Conservation (phyloP, 2,888 invertebrate species). For the Lydus trimaculatus region DNA sequence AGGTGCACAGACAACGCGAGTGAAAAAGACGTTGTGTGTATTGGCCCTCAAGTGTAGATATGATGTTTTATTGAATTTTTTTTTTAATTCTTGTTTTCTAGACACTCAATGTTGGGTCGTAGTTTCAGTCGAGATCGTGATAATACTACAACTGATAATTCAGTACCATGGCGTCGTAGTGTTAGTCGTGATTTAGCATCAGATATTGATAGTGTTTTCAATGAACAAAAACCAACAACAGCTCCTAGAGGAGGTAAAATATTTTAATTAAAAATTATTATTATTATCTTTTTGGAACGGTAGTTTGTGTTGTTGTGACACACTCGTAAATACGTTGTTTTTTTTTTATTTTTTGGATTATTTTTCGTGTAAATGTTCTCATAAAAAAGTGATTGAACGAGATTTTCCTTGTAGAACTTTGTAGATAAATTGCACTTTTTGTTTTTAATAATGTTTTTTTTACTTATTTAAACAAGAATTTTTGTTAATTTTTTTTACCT, state of each 20-base stretch:
- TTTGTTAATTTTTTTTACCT: conserved; percentile 31
- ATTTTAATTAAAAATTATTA: conserved; percentile 32
- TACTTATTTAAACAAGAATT: conserved; percentile 29
- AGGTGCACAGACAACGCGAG: too few species aligned
- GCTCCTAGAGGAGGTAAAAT: conserved; percentile 79
- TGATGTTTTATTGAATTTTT: conserved; percentile 6
- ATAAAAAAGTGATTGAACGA: conserved; percentile 13
- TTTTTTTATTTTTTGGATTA: conserved; percentile 24
- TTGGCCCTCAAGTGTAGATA: too few species aligned
- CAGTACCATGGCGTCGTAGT: conserved; percentile 68
- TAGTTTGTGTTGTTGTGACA: conserved; percentile 36
- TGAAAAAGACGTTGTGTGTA: too few species aligned
- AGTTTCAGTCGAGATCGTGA: conserved; percentile 57
- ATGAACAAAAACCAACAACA: conserved; percentile 63
- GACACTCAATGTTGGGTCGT: conserved; percentile 59
- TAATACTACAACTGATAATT: conserved; percentile 36
- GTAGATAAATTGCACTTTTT: conserved; percentile 36
- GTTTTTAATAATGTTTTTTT: conserved; percentile 20
- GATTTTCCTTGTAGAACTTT: conserved; percentile 36
- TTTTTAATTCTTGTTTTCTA: conserved; percentile 37
- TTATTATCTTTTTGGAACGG: conserved; percentile 22
- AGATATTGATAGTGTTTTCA: conserved; percentile 78
- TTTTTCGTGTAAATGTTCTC: conserved; percentile 23
- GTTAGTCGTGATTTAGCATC: conserved; percentile 73
- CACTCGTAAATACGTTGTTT: background rate